Percentiles rank a stretch among this genome's conserved stretches.
Conservation (phyloP, 92 coral and sea anemone species). For the Heteractis magnifica region DNA sequence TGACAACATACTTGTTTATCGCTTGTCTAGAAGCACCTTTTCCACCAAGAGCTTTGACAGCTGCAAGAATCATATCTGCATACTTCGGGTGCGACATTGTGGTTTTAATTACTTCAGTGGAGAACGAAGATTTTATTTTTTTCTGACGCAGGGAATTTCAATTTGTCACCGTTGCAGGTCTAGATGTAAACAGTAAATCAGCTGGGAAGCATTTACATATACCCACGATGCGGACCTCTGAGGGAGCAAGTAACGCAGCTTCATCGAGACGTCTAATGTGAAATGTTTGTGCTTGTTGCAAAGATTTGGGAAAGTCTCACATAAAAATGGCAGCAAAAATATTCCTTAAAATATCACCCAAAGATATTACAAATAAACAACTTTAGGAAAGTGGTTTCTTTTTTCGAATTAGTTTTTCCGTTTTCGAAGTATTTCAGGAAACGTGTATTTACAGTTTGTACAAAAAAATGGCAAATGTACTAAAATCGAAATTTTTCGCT, state of each 20-base stretch:
- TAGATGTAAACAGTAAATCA: background rate
- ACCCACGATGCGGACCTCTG: constrained; percentile 70
- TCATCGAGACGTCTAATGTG: background rate
- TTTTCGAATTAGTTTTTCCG: background rate
- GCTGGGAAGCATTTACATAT: constrained; percentile 29
- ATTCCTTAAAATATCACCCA: background rate
- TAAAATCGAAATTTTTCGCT: background rate
- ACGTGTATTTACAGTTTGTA: background rate
- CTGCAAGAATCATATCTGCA: constrained; percentile 65
- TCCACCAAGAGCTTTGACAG: constrained; percentile 64
- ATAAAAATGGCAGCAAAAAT: background rate
- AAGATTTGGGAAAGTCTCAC: background rate
- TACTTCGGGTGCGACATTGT: constrained; percentile 72
- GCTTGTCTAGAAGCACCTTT: constrained; percentile 90
- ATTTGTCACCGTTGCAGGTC: background rate
- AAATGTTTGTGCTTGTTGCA: constrained; percentile 31
- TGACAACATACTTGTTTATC: constrained; percentile 73
- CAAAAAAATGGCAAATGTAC: background rate
- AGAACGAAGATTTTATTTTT: background rate
- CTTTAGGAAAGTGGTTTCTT: background rate
- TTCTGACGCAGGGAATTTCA: background rate
- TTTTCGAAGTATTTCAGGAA: background rate
- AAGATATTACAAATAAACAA: background rate
- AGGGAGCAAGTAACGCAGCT: constrained; percentile 50
- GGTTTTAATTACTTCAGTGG: background rate